Percentiles rank a stretch among this genome's conserved stretches.
Evolutionary conservation across 2,888 invertebrate species (phyloP).

Genomic region (Drosophila neonasuta): DNA sequence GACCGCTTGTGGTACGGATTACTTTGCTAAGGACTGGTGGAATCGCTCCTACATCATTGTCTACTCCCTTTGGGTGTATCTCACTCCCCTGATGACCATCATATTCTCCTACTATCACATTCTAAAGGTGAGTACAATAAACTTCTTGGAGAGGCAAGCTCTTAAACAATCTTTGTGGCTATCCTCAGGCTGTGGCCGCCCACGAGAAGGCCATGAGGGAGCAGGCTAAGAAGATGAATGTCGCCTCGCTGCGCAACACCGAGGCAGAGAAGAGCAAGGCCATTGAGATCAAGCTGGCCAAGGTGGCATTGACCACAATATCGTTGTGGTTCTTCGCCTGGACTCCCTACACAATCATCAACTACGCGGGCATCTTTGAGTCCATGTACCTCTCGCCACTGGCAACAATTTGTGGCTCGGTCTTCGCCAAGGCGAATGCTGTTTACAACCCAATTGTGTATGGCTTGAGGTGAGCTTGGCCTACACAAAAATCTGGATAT

Average conservation of each 20-base stretch:
- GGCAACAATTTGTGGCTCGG: conserved; percentile 84
- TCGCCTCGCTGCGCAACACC: conserved; percentile 84
- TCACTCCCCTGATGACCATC: conserved; percentile 84
- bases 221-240: conserved; percentile 87
- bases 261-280: conserved; percentile 83
- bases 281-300: conserved; percentile 85
- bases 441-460: conserved; percentile 85
- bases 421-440: conserved; percentile 85
- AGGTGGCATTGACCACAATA: conserved; percentile 86
- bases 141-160: too few species aligned
- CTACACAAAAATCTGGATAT: accelerated
- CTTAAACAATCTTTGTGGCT: not conserved
- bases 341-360: conserved; percentile 85
- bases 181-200: conserved; percentile 83
- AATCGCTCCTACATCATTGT: conserved; percentile 84
- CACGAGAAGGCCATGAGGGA: conserved; percentile 85
- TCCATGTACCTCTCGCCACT: conserved; percentile 83
- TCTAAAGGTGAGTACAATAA: conserved; percentile 82
- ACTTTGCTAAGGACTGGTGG: conserved; percentile 83
- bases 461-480: conserved; percentile 84
- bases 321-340: conserved; percentile 87
- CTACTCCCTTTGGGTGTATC: conserved; percentile 83
- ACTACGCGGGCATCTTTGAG: conserved; percentile 83
- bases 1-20: conserved; percentile 86
- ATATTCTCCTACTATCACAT: conserved; percentile 86